Base-by-base conservation (phyloP, 2,113 vertebrate genomes). In the Bagarius yarrelli region DNA sequence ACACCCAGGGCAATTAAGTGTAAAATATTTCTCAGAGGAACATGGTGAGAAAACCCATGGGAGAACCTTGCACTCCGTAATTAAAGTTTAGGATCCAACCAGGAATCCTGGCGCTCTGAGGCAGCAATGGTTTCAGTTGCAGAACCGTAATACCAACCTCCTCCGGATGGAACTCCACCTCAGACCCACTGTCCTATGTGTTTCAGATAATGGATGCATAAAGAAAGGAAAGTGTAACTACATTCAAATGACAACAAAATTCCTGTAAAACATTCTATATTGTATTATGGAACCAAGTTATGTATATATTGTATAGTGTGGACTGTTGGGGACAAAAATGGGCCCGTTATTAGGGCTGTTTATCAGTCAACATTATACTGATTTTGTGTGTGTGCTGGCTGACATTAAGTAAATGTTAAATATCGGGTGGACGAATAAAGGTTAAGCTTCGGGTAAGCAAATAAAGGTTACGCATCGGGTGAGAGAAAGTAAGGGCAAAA, bases 401-500 rank as follows among this genome's bases (percentile, higher is more conserved):
- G 71, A n/a, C n/a, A n/a, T n/a, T n/a, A n/a, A n/a, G n/a, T n/a
- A n/a, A n/a, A n/a, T n/a, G n/a, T n/a, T n/a, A n/a, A n/a, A n/a
- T n/a, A n/a, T n/a, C n/a, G n/a, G n/a, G n/a, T n/a, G n/a, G n/a
- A n/a, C 36, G 36, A 40, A 40, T 6, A 3, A 4, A 3, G 36
- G 36, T 40, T 40, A 40, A 6, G 6, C 36, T 40, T 40, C 36
- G 6, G 36, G 3, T 40, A 40, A 40, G 36, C 36, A 40, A 23
- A 36, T 74, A 74, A 57, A 56, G 73, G 34, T 57, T 75, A 57
- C n/a, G 32, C 53, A 57, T 21, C 18, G 12, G 72, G 55, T 27
- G 73, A 75, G 23, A 36, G 53, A 74, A 74, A 34, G n/a, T 57
- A 52, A 56, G 52, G 8, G 52, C 15, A 56, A 34, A 55, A 30